Percentiles rank a stretch among this genome's conserved stretches.
These are phyloP conservation scores for Phylloscopus collybita DNA, from an alignment of 2,797 vertebrate genomes.

Conservation along the genomic window DNA sequence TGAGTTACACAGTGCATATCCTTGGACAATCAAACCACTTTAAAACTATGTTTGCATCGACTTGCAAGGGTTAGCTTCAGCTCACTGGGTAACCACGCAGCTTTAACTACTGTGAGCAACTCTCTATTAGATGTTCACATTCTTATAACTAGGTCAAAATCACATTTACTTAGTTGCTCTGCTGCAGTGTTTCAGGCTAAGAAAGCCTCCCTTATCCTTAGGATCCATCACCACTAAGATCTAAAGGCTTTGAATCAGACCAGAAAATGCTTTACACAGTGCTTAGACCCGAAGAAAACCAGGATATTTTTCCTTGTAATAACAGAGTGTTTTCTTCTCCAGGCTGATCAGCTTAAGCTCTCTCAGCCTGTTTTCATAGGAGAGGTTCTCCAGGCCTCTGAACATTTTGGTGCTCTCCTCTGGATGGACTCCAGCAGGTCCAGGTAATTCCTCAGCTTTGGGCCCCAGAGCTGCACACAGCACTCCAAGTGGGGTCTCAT, in stretches of 20 bases:
- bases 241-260: neutral
- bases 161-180: neutral
- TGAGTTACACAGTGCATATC: neutral
- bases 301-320: neutral
- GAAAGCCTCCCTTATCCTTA: neutral
- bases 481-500: neutral
- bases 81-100: neutral
- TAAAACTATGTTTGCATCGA: neutral
- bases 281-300: neutral
- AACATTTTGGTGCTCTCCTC: neutral
- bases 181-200: neutral
- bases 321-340: neutral
- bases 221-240: neutral
- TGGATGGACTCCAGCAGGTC: neutral
- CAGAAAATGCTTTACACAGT: neutral
- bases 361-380: neutral
- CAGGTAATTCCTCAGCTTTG: neutral
- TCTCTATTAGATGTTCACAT: neutral
- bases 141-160: conserved; percentile 23
- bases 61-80: neutral
- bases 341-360: neutral
- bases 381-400: neutral
- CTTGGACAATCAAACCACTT: neutral
- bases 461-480: neutral
- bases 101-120: neutral